Conservation (phyloP, 2,797 vertebrate species). For the Mus minutoides region DNA sequence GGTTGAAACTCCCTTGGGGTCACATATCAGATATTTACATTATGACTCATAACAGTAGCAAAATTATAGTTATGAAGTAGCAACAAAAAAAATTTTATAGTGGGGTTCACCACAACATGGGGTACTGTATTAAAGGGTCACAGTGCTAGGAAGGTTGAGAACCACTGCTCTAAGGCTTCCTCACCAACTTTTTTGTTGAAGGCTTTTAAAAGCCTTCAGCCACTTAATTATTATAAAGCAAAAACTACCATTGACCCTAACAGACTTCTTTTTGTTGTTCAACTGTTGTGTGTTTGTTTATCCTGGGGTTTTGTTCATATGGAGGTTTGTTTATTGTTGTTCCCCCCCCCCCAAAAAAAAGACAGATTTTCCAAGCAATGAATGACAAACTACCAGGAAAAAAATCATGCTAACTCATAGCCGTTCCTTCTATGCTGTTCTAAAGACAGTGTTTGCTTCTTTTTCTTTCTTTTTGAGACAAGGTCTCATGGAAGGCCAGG, state of each 20-base stretch:
- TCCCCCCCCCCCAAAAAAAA: neutral
- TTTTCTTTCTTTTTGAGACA: neutral
- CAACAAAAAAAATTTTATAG: neutral
- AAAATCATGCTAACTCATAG: conserved; percentile 76
- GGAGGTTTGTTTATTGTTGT: neutral
- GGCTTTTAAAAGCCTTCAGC: conserved; percentile 9
- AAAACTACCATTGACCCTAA: conserved; percentile 30
- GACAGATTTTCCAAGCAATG: conserved; percentile 50
- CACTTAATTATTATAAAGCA: neutral
- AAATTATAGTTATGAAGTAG: neutral
- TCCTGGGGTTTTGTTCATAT: neutral
- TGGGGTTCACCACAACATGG: neutral
- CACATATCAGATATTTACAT: neutral
- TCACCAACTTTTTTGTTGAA: neutral
- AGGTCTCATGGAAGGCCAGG: neutral
- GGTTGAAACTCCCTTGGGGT: neutral
- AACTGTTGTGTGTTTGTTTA: neutral
- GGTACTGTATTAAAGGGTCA: neutral
- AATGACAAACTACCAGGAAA: conserved; percentile 4
- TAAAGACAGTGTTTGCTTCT: neutral
- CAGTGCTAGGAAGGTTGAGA: neutral
- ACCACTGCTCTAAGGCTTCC: neutral
- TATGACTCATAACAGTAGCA: neutral
- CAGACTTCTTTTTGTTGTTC: neutral
- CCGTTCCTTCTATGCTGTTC: conserved; percentile 60